Base-by-base conservation (phyloP, 2,888 invertebrate genomes). In the Limnephilus lunatus region DNA sequence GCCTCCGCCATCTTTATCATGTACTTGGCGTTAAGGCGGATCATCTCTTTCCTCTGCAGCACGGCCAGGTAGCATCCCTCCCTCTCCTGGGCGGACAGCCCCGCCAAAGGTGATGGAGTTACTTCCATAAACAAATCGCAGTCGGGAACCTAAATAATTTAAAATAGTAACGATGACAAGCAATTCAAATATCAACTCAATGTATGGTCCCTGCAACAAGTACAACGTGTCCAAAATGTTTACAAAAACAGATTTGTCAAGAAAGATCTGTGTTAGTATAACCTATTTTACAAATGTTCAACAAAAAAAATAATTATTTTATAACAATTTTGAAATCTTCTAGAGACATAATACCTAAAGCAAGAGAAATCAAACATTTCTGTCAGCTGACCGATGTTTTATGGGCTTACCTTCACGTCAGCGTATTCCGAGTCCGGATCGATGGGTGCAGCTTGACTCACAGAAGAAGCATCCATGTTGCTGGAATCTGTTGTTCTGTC, bases 1-100 rank as follows among this genome's bases (percentile, higher is more conserved):
- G 97, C 96, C 95, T 98, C 98, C 3, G 98, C 98, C 95, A 98
- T 98, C 94, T 97, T 97, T 94, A 98, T 98, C 97, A 98, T 97
- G 94, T 97, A 98, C 95, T 98, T 97, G 9, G 98, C 98, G 95
- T 98, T 97, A 94, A 98, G 96, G 83, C 97, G 97, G 91, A 97
- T 98, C 94, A 98, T 96, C 95, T 97, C 97, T 96, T 97, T 97
- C 94, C 98, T 96, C 94, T 97, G 97, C 91, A 97, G 96, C 14
- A 97, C 95, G 3, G 97, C 97, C 86, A 98, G 95, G 94, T 96
- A 98, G 94, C 97, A 97, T 3, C 97, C 97, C 94, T 97, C 97
- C 94, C 95, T 95, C 81, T 96, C 96, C 94, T 96, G 95, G 81
- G 96, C 95, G 92, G 96, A 95, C 90, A 96, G 94, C 53, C 96